Evolutionary conservation across 2,888 invertebrate species (phyloP).

Genomic region (Drosophila lutescens): DNA sequence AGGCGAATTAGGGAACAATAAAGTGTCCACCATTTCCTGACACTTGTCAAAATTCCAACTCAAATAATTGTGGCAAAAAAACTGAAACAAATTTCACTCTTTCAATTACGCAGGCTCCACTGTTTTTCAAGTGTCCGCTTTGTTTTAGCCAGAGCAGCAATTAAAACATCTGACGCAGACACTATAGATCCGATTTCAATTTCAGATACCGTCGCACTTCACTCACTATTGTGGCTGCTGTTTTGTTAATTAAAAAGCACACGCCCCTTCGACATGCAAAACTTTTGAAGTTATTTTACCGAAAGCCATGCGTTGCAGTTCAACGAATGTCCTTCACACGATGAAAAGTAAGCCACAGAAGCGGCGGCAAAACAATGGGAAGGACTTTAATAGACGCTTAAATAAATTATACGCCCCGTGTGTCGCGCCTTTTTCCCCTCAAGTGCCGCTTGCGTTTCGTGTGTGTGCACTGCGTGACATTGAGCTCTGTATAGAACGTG

Average conservation of each 20-base stretch:
- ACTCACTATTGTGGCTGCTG: slow-evolving; percentile 10
- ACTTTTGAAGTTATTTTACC: slow-evolving; percentile 48
- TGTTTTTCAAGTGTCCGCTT: not conserved
- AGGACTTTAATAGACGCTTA: slow-evolving; percentile 71
- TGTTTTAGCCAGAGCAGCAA: slow-evolving; percentile 21
- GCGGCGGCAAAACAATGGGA: slow-evolving; percentile 52
- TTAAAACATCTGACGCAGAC: slow-evolving; percentile 27
- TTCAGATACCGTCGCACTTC: slow-evolving; percentile 21
- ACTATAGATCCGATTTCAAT: slow-evolving; percentile 31
- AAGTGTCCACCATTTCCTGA: not conserved
- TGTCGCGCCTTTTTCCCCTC: slow-evolving; percentile 40
- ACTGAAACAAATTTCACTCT: not conserved
- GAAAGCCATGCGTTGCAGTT: slow-evolving; percentile 53
- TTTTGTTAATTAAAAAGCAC: slow-evolving; percentile 56
- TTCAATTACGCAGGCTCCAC: not conserved
- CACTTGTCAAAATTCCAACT: not conserved
- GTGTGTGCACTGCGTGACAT: slow-evolving; percentile 58
- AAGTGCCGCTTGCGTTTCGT: slow-evolving; percentile 12
- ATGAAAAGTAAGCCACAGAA: slow-evolving; percentile 34
- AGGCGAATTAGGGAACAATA: not conserved
- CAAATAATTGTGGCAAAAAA: not conserved
- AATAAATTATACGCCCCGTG: slow-evolving; percentile 74
- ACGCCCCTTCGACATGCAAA: slow-evolving; percentile 38
- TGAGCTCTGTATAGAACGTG: slow-evolving; percentile 52
- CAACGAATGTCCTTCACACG: slow-evolving; percentile 64